Conservation (phyloP, 1,140 invertebrate genomes). For the Megalonaias nervosa region DNA sequence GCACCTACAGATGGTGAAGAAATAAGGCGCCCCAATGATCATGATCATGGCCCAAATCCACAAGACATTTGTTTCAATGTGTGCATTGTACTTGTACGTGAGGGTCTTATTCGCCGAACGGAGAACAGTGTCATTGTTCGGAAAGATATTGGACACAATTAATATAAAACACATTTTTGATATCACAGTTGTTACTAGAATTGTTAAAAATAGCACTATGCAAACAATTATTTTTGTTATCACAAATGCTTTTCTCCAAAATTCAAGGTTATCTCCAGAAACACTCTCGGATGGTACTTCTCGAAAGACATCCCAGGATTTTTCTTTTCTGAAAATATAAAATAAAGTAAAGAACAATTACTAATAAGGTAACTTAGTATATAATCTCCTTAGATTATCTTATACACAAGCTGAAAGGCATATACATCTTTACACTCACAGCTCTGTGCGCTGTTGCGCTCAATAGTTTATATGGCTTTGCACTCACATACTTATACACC, state of each 20-base stretch:
- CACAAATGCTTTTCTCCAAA: conserved; percentile 24
- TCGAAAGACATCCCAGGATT: conserved; percentile 22
- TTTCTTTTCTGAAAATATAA: conserved; percentile 4
- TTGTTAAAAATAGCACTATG: conserved; percentile 28
- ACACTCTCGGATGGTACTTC: conserved; percentile 17
- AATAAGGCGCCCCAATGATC: conserved; percentile 39
- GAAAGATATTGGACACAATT: conserved; percentile 43
- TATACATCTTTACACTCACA: too few species aligned
- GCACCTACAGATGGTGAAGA: conserved; percentile 27
- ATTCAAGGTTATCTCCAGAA: conserved; percentile 11
- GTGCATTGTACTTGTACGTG: background rate
- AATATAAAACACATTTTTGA: conserved; percentile 38
- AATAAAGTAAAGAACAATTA: background rate
- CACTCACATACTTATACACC: too few species aligned
- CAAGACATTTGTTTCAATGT: conserved; percentile 22
- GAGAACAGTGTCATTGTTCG: background rate
- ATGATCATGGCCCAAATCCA: conserved; percentile 49
- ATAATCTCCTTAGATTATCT: too few species aligned
- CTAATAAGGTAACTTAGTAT: too few species aligned
- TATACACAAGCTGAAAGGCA: too few species aligned
- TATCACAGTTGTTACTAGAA: conserved; percentile 37
- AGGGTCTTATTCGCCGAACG: conserved; percentile 7
- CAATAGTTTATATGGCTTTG: too few species aligned
- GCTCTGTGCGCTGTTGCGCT: too few species aligned
- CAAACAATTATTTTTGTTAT: conserved; percentile 35